phyloP scores from a whole-genome alignment of 1,140 invertebrate species.

The Drosophila punjabiensis region DNA sequence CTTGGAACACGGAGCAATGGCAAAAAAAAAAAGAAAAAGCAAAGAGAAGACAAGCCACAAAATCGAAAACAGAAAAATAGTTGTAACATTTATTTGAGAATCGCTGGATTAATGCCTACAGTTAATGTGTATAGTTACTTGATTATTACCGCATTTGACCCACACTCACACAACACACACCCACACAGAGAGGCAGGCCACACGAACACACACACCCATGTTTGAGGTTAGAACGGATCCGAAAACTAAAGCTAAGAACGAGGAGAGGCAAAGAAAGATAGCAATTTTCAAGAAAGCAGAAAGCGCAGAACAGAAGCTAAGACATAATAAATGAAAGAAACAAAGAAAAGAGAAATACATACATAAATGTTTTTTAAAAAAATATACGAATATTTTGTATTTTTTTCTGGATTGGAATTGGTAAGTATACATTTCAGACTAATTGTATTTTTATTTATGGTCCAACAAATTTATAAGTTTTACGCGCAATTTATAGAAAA shows the following conservation, averaged over 20 bases:
- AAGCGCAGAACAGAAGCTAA: constrained; percentile 33
- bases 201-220: constrained; percentile 8
- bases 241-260: constrained; percentile 8
- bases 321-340: constrained; percentile 48
- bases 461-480: too few relatives aligned
- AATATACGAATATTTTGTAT: not conserved
- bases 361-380: constrained; percentile 53
- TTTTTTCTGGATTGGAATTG: not conserved
- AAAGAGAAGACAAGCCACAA: constrained; percentile 17
- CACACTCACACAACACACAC: constrained; percentile 14
- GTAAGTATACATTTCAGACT: constrained; percentile 11
- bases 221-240: constrained; percentile 27
- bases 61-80: constrained; percentile 52
- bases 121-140: constrained; percentile 53
- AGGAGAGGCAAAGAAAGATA: constrained; percentile 16
- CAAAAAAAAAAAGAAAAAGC: constrained; percentile 12
- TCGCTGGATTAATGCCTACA: constrained; percentile 48
- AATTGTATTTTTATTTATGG: not conserved
- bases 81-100: constrained; percentile 65
- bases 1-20: not conserved
- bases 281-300: constrained; percentile 39
- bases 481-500: too few relatives aligned
- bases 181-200: constrained; percentile 8
- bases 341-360: constrained; percentile 48
- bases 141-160: constrained; percentile 40